phyloP scores from a whole-genome alignment of 1,140 invertebrate genomes.

The Drosophila serrata region DNA sequence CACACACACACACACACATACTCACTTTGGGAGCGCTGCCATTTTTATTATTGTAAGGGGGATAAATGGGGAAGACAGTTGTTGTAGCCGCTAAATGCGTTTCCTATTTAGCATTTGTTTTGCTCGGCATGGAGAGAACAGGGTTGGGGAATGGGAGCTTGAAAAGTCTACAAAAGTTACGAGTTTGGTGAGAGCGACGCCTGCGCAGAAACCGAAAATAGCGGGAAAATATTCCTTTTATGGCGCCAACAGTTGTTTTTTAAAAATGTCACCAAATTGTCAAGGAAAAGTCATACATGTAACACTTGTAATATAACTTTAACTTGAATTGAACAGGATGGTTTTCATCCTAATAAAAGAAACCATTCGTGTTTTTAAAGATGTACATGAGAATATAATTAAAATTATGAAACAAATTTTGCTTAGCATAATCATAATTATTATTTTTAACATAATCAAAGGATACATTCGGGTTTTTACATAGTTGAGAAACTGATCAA shows the following conservation, averaged over 20 bases:
- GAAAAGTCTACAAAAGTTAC: constrained; percentile 60
- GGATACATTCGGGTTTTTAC: too few relatives aligned
- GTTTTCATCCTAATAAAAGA: too few relatives aligned
- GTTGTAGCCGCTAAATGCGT: constrained; percentile 36
- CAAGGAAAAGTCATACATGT: background rate
- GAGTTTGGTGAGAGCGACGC: constrained; percentile 62
- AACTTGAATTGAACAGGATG: too few relatives aligned
- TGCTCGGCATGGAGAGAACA: background rate
- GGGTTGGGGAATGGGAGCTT: background rate
- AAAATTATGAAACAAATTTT: too few relatives aligned
- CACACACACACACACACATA: constrained; percentile 12
- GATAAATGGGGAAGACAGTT: constrained; percentile 4
- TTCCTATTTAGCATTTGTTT: constrained; percentile 49
- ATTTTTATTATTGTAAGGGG: constrained; percentile 64
- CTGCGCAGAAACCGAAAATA: constrained; percentile 41
- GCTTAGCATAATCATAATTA: too few relatives aligned
- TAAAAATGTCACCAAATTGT: constrained; percentile 6
- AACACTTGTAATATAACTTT: background rate
- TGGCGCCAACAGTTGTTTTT: constrained; percentile 57
- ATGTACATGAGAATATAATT: too few relatives aligned
- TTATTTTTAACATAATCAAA: too few relatives aligned
- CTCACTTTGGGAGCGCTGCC: constrained; percentile 57
- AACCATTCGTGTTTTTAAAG: too few relatives aligned
- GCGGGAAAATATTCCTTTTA: constrained; percentile 8
- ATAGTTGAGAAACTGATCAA: too few relatives aligned